Base-by-base conservation (phyloP, 2,797 vertebrate species). In the Artibeus lituratus region DNA sequence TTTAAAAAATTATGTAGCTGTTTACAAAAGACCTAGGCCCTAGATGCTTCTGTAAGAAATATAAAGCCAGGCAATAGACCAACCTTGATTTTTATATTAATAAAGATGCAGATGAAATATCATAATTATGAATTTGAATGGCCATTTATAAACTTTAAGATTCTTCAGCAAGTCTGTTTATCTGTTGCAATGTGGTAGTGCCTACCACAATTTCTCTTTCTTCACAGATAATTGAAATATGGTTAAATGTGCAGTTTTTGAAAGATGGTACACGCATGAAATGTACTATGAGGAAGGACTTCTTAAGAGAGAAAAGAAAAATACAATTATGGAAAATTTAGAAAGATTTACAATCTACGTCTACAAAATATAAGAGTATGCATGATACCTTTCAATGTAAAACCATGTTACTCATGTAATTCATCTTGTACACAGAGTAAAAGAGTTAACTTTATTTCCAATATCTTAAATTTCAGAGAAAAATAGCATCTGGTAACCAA, bases 271-370 rank as follows among this genome's bases (percentile, higher is more conserved):
- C 5, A 76, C 14, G 39, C 22, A 86, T 96, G 97, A 95, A 86
- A 89, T 24, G 16, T 90, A 14, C 81, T 94, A 55, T 91, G 51
- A 83, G 92, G 87, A 97, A 96, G 90, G 92, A 88, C 94, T 96
- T 98, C 93, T 87, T 19, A 2, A 2, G 94, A 97, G 78, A 97
- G 59, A 26, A 95, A 95, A 97, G 92, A 42, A 77, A 97, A 96
- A 96, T 85, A 90, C 81, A 1, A 93, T 92, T 65, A 78, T 67
- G 83, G 53, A 87, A 92, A 96, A 88, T 87, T 95, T 97, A 96
- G 94, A 96, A 94, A 97, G 84, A 95, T 96, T 93, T 83, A 97
- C 15, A 97, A 97, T 91, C 90, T 97, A 95, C 95, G 89, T 95
- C 97, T 97, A 96, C 55, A 88, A 91, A 98, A 95, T 95, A 87